A percentile compares a stretch with the other conserved stretches of the same genome.
Evolutionary conservation across 2,797 vertebrate species (phyloP).

Genomic region (Syndactyla subalaris): DNA sequence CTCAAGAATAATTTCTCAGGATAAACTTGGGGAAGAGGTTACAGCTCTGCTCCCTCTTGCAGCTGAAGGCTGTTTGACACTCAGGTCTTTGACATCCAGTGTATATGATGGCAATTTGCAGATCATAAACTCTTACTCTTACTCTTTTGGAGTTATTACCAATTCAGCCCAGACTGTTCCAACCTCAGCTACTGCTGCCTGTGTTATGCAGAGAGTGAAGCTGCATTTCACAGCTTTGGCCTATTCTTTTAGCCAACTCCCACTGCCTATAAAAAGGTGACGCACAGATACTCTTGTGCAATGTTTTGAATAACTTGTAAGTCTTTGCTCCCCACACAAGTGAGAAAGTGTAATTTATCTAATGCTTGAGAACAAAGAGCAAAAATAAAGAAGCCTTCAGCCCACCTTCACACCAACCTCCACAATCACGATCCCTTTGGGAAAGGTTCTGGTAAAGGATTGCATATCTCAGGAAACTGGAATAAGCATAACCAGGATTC

Average conservation of each 20-base stretch:
- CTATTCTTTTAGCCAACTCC: background rate
- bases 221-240: background rate
- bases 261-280: background rate
- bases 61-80: background rate
- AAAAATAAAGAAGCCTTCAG: background rate
- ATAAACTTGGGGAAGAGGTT: background rate
- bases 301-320: background rate
- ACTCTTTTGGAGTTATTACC: background rate
- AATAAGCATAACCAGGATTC: background rate
- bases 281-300: background rate
- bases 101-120: background rate
- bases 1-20: background rate
- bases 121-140: background rate
- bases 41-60: background rate
- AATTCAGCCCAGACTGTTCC: background rate
- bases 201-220: background rate
- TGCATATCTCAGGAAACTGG: background rate
- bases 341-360: background rate
- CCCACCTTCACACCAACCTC: background rate
- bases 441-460: background rate
- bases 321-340: background rate
- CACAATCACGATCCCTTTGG: background rate
- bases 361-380: background rate
- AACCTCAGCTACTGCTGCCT: background rate
- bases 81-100: background rate